A percentile compares a stretch with the other conserved stretches of the same genome.
These are phyloP conservation scores for Drosophila truncata DNA, from an alignment of 1,140 invertebrate genomes.

Conservation along the genomic window DNA sequence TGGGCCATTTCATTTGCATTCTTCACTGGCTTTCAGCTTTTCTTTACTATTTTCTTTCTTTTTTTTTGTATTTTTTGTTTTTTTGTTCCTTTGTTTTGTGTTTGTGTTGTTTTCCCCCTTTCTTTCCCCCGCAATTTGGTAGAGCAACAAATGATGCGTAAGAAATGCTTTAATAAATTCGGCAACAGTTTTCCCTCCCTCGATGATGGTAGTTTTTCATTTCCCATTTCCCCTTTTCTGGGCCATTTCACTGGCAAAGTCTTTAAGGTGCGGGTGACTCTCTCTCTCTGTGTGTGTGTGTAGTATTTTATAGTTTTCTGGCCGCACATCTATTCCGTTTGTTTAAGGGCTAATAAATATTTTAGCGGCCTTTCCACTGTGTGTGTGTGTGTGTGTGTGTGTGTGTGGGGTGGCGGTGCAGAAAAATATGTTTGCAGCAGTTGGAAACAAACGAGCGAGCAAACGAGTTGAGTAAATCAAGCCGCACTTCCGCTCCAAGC, in stretches of 20 bases:
- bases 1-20: slow-evolving; percentile 59
- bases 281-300: not conserved
- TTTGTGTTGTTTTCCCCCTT: not conserved
- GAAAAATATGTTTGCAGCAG: slow-evolving; percentile 39
- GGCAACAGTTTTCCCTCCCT: slow-evolving; percentile 20
- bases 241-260: slow-evolving; percentile 29
- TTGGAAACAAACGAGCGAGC: slow-evolving; percentile 72
- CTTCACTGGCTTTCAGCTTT: slow-evolving; percentile 32
- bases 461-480: slow-evolving; percentile 84
- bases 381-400: not conserved
- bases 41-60: not conserved
- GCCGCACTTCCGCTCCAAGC: slow-evolving; percentile 79
- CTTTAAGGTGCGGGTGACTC: slow-evolving; percentile 17
- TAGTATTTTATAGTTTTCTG: slow-evolving; percentile 13
- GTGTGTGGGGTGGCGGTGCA: not conserved
- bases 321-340: slow-evolving; percentile 53
- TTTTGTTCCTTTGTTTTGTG: slow-evolving; percentile 3
- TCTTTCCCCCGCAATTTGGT: slow-evolving; percentile 17
- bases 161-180: slow-evolving; percentile 79
- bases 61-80: slow-evolving; percentile 3
- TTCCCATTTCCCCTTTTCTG: slow-evolving; percentile 26
- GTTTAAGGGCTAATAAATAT: slow-evolving; percentile 67
- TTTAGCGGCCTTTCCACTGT: slow-evolving; percentile 31
- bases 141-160: slow-evolving; percentile 78
- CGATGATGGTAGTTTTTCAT: slow-evolving; percentile 11